These are phyloP conservation scores for Notarius lentiginosus DNA, from an alignment of 2,113 vertebrate genomes.

Conservation along the genomic window DNA sequence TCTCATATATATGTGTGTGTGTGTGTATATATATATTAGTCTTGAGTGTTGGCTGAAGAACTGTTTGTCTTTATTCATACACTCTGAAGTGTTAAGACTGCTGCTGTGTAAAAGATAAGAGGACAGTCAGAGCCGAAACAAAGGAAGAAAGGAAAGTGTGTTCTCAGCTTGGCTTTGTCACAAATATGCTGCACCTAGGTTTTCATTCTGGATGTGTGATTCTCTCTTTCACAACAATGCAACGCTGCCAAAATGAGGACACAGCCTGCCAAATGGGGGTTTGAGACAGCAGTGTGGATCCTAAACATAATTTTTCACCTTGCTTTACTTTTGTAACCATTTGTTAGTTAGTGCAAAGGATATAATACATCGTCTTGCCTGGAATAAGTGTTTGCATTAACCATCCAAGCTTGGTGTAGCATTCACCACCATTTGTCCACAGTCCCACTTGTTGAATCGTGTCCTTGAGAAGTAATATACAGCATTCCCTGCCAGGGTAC, in stretches of 20 bases:
- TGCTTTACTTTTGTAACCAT: constrained; percentile 6
- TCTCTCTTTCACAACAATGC: constrained; percentile 8
- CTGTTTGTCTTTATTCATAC: constrained; percentile 31
- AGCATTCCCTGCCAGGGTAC: background rate
- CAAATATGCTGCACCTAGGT: constrained; percentile 14
- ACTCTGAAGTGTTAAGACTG: constrained; percentile 26
- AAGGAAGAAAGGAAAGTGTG: background rate
- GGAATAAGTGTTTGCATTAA: background rate
- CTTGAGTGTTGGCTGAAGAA: constrained; percentile 2
- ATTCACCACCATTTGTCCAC: constrained; percentile 2
- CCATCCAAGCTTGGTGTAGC: background rate
- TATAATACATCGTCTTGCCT: background rate
- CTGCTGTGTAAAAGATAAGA: constrained; percentile 23
- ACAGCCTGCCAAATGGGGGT: background rate
- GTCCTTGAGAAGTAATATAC: constrained; percentile 14
- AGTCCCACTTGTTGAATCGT: background rate
- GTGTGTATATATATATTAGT: background rate
- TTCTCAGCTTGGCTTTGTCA: constrained; percentile 1
- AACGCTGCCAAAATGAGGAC: constrained; percentile 14
- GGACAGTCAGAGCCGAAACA: background rate
- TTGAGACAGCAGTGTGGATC: background rate
- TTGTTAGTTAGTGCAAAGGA: background rate
- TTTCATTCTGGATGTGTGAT: constrained; percentile 11
- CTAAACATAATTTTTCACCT: background rate
- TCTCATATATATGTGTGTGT: background rate